phyloP scores from a whole-genome alignment of 1,140 invertebrate genomes.

The Belonocnema kinseyi region DNA sequence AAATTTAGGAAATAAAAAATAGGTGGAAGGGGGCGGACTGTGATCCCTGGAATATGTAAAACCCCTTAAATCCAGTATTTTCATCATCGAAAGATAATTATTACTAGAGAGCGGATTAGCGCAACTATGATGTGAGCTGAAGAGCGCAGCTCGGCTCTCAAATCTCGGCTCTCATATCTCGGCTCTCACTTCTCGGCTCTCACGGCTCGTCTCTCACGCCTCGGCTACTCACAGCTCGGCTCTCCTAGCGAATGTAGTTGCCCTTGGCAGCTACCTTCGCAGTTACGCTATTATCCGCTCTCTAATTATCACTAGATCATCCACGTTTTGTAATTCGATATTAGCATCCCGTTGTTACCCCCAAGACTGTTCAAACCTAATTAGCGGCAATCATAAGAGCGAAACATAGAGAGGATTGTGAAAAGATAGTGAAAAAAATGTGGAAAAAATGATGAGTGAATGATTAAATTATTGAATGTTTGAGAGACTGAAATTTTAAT shows the following conservation, averaged over 20 bases:
- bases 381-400: constrained; percentile 7
- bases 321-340: constrained; percentile 39
- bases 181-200: too few relatives aligned
- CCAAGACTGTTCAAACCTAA: constrained; percentile 7
- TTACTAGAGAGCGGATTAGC: not conserved
- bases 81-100: constrained; percentile 36
- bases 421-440: not conserved
- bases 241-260: too few relatives aligned
- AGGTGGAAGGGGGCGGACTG: too few relatives aligned
- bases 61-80: not conserved
- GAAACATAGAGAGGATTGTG: constrained; percentile 1
- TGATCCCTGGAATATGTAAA: not conserved
- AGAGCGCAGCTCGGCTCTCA: too few relatives aligned
- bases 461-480: not conserved
- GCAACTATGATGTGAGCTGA: too few relatives aligned
- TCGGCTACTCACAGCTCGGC: too few relatives aligned
- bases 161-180: too few relatives aligned
- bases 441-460: constrained; percentile 11
- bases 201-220: too few relatives aligned
- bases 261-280: too few relatives aligned
- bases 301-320: constrained; percentile 31
- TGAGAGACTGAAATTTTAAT: constrained; percentile 6
- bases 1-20: too few relatives aligned
- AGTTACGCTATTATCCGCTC: too few relatives aligned
- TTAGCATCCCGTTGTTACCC: constrained; percentile 31